Evolutionary conservation across 1,140 invertebrate species (phyloP).

Genomic region (Gonioctena quinquepunctata): DNA sequence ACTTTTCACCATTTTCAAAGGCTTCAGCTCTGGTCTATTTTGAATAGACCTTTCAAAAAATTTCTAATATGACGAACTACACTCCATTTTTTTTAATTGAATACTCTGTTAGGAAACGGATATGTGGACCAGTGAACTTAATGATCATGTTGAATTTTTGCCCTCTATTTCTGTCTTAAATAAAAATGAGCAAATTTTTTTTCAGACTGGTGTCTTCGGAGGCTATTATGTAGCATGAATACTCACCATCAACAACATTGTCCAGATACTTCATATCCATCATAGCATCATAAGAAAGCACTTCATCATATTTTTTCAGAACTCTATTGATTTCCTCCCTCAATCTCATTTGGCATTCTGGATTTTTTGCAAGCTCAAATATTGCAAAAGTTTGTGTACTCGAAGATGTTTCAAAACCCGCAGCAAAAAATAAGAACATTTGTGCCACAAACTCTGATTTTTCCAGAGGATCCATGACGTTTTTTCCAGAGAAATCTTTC

Average conservation of each 20-base stretch:
- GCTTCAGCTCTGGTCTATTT: no score
- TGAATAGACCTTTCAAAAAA: no score
- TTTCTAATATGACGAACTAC: no score
- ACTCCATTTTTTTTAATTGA: no score
- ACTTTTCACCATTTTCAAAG: no score
- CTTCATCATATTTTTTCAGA: slow-evolving; percentile 55
- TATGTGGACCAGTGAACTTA: no score
- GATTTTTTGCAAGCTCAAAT: slow-evolving; percentile 58
- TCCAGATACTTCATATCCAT: slow-evolving; percentile 58
- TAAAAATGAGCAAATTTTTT: no score
- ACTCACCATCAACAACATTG: slow-evolving; percentile 55
- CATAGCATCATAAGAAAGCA: slow-evolving; percentile 63
- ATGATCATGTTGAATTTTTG: no score
- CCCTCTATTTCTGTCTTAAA: no score
- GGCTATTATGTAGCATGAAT: no score
- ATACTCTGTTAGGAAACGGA: no score
- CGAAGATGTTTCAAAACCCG: slow-evolving; percentile 61
- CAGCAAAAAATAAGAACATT: slow-evolving; percentile 59
- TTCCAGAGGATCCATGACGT: slow-evolving; percentile 28
- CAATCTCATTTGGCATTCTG: slow-evolving; percentile 56
- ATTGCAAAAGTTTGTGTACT: slow-evolving; percentile 57
- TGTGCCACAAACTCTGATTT: slow-evolving; percentile 52
- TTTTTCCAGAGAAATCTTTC: slow-evolving; percentile 26
- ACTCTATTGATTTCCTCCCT: slow-evolving; percentile 58
- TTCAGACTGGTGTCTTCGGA: no score